Percentiles rank a stretch among this genome's conserved stretches.
These are phyloP conservation scores for Caerostris extrusa DNA, from an alignment of 1,140 invertebrate genomes.

Conservation along the genomic window DNA sequence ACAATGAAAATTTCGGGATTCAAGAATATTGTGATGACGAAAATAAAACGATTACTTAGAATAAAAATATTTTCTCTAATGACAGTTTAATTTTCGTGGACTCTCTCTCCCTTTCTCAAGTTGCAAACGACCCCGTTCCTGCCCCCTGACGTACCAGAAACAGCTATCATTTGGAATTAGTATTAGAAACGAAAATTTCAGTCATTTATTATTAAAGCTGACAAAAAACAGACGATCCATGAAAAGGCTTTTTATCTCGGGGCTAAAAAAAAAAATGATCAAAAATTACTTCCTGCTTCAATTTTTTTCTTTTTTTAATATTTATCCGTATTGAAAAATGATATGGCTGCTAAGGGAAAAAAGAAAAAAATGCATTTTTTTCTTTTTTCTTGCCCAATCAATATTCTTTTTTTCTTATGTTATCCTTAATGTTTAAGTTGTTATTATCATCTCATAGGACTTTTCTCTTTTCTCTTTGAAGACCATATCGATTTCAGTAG, in stretches of 20 bases:
- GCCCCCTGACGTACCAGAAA: neutral
- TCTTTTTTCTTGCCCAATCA: neutral
- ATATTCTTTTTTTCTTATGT: slow-evolving; percentile 34
- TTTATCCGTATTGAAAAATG: slow-evolving; percentile 18
- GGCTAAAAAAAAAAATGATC: neutral
- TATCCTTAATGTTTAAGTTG: slow-evolving; percentile 54
- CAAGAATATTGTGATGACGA: neutral
- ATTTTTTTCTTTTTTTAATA: neutral
- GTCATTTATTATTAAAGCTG: slow-evolving; percentile 44
- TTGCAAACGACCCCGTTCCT: neutral
- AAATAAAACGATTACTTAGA: neutral
- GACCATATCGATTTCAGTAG: slow-evolving; percentile 52
- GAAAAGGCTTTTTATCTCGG: slow-evolving; percentile 25
- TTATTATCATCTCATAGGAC: slow-evolving; percentile 48
- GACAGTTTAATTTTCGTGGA: slow-evolving; percentile 31
- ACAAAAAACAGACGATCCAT: slow-evolving; percentile 35
- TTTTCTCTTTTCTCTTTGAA: slow-evolving; percentile 38
- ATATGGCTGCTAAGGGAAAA: neutral
- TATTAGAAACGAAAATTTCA: slow-evolving; percentile 28
- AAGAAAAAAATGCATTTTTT: slow-evolving; percentile 25
- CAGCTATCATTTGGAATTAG: slow-evolving; percentile 7
- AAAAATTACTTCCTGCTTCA: slow-evolving; percentile 29
- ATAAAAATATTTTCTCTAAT: neutral
- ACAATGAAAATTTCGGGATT: neutral
- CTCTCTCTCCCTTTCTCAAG: neutral